Evolutionary conservation across 2,888 invertebrate species (phyloP).

Genomic region (Phengaris arion): DNA sequence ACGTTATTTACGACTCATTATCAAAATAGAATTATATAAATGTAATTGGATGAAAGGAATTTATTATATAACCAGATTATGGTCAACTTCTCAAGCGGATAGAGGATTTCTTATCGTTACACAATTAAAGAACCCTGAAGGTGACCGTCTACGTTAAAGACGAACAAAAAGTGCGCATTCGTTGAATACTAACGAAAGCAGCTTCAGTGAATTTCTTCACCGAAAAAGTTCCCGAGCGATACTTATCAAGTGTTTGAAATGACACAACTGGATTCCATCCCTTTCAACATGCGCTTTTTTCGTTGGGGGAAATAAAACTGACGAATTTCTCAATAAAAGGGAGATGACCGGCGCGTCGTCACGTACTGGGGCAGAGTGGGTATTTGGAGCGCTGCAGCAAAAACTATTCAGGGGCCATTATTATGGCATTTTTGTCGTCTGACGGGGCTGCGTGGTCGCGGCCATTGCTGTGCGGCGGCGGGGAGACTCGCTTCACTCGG

Average conservation of each 20-base stretch:
- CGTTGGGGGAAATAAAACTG: slow-evolving; percentile 68
- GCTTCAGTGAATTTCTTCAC: slow-evolving; percentile 68
- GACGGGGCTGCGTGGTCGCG: slow-evolving; percentile 73
- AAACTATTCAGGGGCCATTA: slow-evolving; percentile 78
- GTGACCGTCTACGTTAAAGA: slow-evolving; percentile 70
- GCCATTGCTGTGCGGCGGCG: slow-evolving; percentile 63
- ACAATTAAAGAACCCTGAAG: slow-evolving; percentile 73
- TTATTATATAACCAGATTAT: slow-evolving; percentile 51
- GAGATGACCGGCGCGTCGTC: slow-evolving; percentile 73
- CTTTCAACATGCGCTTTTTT: slow-evolving; percentile 65
- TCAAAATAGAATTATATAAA: not conserved
- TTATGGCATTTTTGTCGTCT: slow-evolving; percentile 81
- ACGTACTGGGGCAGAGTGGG: slow-evolving; percentile 68
- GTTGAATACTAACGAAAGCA: slow-evolving; percentile 69
- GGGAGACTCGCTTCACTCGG: slow-evolving; percentile 46
- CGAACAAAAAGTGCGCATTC: slow-evolving; percentile 67
- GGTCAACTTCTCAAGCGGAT: slow-evolving; percentile 49
- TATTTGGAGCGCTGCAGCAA: slow-evolving; percentile 78
- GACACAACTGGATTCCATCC: slow-evolving; percentile 76
- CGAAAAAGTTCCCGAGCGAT: slow-evolving; percentile 69
- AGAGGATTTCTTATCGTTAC: slow-evolving; percentile 68
- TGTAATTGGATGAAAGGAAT: not conserved
- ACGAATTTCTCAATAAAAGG: slow-evolving; percentile 80
- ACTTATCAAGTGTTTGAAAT: slow-evolving; percentile 81
- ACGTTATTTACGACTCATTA: slow-evolving; percentile 6